Percentiles rank a stretch among this genome's conserved stretches.
phyloP scores from a whole-genome alignment of 2,113 vertebrate species.

The Gracilinanus agilis region DNA sequence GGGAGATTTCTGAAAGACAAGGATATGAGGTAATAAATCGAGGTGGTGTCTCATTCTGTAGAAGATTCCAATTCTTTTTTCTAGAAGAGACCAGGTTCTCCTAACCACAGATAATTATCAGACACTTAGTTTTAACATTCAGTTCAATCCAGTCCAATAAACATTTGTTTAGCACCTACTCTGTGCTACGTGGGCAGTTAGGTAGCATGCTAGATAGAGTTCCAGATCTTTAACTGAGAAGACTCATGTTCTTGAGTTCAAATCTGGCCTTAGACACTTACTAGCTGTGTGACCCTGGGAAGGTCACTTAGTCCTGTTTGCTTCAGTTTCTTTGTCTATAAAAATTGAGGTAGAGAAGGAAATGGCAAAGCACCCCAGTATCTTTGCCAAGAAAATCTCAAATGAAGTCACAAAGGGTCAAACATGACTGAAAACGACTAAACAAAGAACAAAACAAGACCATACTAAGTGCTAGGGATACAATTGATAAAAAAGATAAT shows the following conservation, averaged over 20 bases:
- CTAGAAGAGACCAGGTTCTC: neutral
- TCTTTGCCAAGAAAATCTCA: neutral
- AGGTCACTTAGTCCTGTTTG: neutral
- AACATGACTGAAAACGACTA: neutral
- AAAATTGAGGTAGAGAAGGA: neutral
- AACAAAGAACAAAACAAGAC: neutral
- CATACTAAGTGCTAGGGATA: neutral
- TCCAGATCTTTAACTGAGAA: neutral
- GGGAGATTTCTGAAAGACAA: neutral
- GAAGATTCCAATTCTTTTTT: neutral
- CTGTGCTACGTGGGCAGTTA: neutral
- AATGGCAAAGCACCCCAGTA: neutral
- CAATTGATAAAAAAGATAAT: neutral
- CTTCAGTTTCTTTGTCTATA: neutral
- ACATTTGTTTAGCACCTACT: neutral
- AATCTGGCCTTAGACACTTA: neutral
- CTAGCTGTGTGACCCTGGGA: neutral
- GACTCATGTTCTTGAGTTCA: neutral
- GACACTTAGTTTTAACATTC: slow-evolving; percentile 76
- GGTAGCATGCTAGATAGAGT: neutral
- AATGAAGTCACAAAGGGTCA: neutral
- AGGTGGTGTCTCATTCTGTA: neutral
- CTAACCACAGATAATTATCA: slow-evolving; percentile 70
- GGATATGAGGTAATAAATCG: neutral
- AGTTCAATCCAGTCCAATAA: slow-evolving; percentile 1